Evolutionary conservation across 2,113 vertebrate species (phyloP).

Genomic region (Suricata suricatta): DNA sequence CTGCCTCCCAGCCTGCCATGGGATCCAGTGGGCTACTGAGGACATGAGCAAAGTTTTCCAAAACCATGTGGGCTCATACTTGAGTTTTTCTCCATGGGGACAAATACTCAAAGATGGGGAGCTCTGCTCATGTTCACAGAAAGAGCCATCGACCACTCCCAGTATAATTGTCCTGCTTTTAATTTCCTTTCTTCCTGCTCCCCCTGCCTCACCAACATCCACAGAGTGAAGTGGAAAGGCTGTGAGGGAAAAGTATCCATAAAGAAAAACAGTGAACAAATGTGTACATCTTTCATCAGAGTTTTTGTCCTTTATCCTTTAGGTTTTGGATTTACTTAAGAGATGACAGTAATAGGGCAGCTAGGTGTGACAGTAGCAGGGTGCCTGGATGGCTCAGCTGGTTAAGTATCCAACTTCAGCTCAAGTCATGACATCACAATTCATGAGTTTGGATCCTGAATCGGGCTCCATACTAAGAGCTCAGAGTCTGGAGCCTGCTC

Average conservation of each 20-base stretch:
- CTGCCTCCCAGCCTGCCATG: background rate
- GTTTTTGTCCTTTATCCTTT: background rate
- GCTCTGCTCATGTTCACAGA: background rate
- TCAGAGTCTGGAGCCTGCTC: no score
- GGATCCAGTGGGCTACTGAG: background rate
- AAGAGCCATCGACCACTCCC: no score
- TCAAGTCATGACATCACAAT: no score
- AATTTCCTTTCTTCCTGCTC: background rate
- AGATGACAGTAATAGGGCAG: background rate
- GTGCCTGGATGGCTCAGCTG: no score
- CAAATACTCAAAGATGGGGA: background rate
- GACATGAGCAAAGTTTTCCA: background rate
- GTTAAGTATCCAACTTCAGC: no score
- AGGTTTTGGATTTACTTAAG: background rate
- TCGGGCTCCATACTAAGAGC: no score
- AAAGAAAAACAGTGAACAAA: background rate
- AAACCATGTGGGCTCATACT: background rate
- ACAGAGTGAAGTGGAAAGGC: background rate
- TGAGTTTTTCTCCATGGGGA: background rate
- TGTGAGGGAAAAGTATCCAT: background rate
- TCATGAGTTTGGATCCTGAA: no score
- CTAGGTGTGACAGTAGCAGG: background rate
- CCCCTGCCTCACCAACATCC: background rate
- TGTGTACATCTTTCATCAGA: background rate
- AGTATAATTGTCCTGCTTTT: background rate